A percentile compares a stretch with the other conserved stretches of the same genome.
Evolutionary conservation across 1,140 invertebrate species (phyloP).

Genomic region (Diploscapter pachys): DNA sequence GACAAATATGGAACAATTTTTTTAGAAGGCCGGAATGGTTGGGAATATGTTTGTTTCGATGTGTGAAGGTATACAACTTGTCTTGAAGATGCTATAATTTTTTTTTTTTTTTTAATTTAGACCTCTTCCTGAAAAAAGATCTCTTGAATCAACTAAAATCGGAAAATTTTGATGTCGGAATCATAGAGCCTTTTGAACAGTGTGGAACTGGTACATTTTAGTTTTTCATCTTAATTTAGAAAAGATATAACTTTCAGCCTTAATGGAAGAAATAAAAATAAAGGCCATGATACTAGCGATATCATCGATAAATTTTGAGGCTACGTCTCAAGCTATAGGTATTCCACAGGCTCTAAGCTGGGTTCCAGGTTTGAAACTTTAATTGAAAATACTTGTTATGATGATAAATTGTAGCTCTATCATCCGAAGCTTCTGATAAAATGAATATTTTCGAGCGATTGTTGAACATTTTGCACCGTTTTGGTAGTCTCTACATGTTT

Average conservation of each 20-base stretch:
- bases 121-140: no score
- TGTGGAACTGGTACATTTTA: constrained; percentile 4
- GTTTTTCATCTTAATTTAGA: neutral
- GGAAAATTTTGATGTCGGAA: constrained; percentile 6
- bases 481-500: constrained; percentile 7
- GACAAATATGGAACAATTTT: no score
- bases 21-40: no score
- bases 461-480: neutral
- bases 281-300: constrained; percentile 2
- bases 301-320: constrained; percentile 9
- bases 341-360: constrained; percentile 8
- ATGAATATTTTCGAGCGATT: constrained; percentile 2
- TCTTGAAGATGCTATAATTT: no score
- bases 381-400: neutral
- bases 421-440: constrained; percentile 7
- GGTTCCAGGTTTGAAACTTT: neutral
- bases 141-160: no score
- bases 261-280: constrained; percentile 6
- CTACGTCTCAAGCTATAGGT: constrained; percentile 4
- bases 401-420: neutral
- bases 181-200: constrained; percentile 7
- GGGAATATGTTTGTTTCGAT: no score
- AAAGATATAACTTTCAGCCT: neutral
- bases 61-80: no score
- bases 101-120: no score